Evolutionary conservation across 2,888 invertebrate genomes (phyloP).

Genomic region (Alcis repandata): DNA sequence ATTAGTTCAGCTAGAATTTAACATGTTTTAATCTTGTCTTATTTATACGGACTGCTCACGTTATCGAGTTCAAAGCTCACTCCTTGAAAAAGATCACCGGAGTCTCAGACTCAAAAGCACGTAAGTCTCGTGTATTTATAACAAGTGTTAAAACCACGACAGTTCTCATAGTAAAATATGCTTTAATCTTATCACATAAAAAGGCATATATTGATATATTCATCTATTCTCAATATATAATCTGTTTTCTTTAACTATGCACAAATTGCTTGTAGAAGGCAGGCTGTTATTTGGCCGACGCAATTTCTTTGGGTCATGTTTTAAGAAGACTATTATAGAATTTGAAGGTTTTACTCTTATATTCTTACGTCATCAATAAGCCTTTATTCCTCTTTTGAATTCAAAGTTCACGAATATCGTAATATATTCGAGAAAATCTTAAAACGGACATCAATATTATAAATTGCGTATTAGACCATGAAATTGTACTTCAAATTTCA

Average conservation of each 20-base stretch:
- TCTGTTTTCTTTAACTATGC: background rate
- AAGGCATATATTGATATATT: slow-evolving; percentile 14
- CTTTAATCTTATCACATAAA: slow-evolving; percentile 7
- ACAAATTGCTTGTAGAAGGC: slow-evolving; percentile 21
- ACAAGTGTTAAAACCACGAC: too few relatives aligned
- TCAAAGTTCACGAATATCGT: background rate
- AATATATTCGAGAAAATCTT: background rate
- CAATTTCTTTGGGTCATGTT: slow-evolving; percentile 20
- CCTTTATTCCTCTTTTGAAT: too few relatives aligned
- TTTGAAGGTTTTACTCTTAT: background rate
- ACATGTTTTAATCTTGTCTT: too few relatives aligned
- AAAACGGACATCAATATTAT: background rate
- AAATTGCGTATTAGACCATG: background rate
- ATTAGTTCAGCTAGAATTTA: background rate
- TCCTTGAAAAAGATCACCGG: too few relatives aligned
- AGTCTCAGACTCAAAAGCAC: too few relatives aligned
- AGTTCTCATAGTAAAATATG: too few relatives aligned
- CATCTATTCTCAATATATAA: background rate
- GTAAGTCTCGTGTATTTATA: too few relatives aligned
- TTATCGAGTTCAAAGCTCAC: too few relatives aligned
- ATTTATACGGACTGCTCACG: too few relatives aligned
- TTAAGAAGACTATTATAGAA: background rate
- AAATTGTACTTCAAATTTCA: slow-evolving; percentile 20
- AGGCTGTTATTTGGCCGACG: slow-evolving; percentile 12
- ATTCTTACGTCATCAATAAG: background rate